Evolutionary conservation across 2,888 invertebrate genomes (phyloP).

Genomic region (Sthenelais limicola): DNA sequence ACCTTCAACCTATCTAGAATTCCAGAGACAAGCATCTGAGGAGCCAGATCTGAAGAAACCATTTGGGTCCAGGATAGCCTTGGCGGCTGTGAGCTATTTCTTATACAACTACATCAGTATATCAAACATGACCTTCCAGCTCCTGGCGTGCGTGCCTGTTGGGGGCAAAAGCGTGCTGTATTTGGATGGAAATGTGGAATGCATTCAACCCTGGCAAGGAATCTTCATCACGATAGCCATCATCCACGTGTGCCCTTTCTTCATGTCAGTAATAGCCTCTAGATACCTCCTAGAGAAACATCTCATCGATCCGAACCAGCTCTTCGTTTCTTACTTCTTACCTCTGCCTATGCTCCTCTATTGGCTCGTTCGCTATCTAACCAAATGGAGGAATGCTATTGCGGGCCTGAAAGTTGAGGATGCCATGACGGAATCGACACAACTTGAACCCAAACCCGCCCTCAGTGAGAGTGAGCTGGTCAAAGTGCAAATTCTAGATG

Average conservation of each 20-base stretch:
- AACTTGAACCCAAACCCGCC: background rate
- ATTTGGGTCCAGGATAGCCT: slow-evolving; percentile 22
- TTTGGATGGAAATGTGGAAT: slow-evolving; percentile 39
- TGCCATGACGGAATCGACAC: background rate
- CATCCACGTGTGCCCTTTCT: slow-evolving; percentile 41
- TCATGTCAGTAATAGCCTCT: slow-evolving; percentile 38
- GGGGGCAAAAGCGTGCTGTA: slow-evolving; percentile 28
- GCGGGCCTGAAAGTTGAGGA: background rate
- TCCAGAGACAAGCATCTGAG: background rate
- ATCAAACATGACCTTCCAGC: slow-evolving; percentile 32
- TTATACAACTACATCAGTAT: slow-evolving; percentile 41
- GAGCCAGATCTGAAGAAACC: background rate
- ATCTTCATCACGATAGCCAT: slow-evolving; percentile 36
- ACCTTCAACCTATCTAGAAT: background rate
- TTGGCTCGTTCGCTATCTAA: slow-evolving; percentile 7
- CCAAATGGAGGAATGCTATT: background rate
- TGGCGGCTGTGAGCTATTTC: slow-evolving; percentile 29
- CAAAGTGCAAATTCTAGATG: slow-evolving; percentile 32
- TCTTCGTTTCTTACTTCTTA: slow-evolving; percentile 43
- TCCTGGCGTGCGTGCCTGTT: slow-evolving; percentile 37
- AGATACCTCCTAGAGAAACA: slow-evolving; percentile 8
- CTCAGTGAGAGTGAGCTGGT: background rate
- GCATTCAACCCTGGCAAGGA: slow-evolving; percentile 40
- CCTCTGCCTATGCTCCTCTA: slow-evolving; percentile 44
- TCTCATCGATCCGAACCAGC: slow-evolving; percentile 23